Conservation (phyloP, 2,797 vertebrate species). For the Dicrostonyx torquatus region DNA sequence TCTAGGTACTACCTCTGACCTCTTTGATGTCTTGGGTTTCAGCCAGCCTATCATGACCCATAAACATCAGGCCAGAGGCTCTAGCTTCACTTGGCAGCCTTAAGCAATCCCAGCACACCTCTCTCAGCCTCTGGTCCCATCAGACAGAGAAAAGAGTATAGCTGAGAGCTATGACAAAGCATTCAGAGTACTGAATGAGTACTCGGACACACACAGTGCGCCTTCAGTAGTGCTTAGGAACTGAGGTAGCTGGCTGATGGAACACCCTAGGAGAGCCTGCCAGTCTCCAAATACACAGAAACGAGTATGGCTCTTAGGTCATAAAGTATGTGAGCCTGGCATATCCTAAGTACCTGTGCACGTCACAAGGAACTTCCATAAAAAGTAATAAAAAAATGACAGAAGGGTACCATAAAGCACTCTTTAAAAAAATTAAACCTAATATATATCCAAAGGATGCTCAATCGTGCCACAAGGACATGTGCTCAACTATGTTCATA, state of each 20-base stretch:
- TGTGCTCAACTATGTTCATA: too few relatives aligned
- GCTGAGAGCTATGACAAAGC: not conserved
- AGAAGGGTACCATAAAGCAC: not conserved
- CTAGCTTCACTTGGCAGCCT: not conserved
- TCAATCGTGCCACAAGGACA: too few relatives aligned
- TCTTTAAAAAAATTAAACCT: not conserved
- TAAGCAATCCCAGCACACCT: not conserved
- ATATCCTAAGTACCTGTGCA: not conserved
- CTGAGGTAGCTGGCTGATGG: not conserved
- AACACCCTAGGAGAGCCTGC: not conserved
- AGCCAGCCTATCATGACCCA: not conserved
- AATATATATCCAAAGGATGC: too few relatives aligned
- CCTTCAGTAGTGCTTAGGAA: not conserved
- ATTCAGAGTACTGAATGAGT: not conserved
- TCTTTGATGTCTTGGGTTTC: not conserved
- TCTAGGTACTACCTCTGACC: not conserved
- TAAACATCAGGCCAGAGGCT: not conserved
- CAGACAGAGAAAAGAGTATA: not conserved
- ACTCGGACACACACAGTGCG: not conserved
- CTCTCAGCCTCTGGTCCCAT: too few relatives aligned
- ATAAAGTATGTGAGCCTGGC: not conserved
- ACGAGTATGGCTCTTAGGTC: not conserved
- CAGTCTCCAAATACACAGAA: not conserved
- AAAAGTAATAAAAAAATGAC: not conserved
- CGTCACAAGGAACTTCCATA: not conserved